Percentiles rank a stretch among this genome's conserved stretches.
phyloP scores from a whole-genome alignment of 2,888 invertebrate genomes.

The Standfussiana lucernea region DNA sequence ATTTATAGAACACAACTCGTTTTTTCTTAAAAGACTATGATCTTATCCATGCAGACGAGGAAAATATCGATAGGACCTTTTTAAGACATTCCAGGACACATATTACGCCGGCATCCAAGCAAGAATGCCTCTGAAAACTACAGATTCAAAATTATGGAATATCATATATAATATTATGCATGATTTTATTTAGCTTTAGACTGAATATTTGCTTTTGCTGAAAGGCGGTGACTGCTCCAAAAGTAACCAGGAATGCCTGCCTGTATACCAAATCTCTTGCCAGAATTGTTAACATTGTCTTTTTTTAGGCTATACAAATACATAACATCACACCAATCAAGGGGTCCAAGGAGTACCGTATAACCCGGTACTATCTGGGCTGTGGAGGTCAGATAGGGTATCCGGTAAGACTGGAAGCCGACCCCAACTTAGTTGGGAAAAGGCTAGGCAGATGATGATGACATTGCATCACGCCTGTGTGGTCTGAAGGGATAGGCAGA shows the following conservation, averaged over 20 bases:
- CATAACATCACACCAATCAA: too few species aligned
- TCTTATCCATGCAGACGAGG: not conserved
- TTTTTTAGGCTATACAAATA: not conserved
- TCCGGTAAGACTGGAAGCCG: too few species aligned
- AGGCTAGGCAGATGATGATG: too few species aligned
- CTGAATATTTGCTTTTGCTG: not conserved
- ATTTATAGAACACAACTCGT: not conserved
- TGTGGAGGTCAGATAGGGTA: too few species aligned
- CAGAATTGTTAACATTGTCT: not conserved
- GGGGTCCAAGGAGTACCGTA: too few species aligned
- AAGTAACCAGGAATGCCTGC: not conserved
- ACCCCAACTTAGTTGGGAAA: too few species aligned
- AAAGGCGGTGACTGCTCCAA: not conserved
- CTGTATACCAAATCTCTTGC: not conserved
- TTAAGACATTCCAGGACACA: conserved; percentile 57
- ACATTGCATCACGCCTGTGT: too few species aligned
- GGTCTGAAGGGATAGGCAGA: too few species aligned
- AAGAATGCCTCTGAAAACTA: conserved; percentile 60
- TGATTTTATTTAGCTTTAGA: conserved; percentile 9
- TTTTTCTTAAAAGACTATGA: not conserved
- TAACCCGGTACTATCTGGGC: too few species aligned
- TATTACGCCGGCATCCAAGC: conserved; percentile 32
- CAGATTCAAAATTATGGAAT: conserved; percentile 34
- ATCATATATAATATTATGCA: conserved; percentile 7
- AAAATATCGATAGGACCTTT: conserved; percentile 43